These are phyloP conservation scores for Ametastegia equiseti DNA, from an alignment of 2,888 invertebrate genomes.

Conservation along the genomic window DNA sequence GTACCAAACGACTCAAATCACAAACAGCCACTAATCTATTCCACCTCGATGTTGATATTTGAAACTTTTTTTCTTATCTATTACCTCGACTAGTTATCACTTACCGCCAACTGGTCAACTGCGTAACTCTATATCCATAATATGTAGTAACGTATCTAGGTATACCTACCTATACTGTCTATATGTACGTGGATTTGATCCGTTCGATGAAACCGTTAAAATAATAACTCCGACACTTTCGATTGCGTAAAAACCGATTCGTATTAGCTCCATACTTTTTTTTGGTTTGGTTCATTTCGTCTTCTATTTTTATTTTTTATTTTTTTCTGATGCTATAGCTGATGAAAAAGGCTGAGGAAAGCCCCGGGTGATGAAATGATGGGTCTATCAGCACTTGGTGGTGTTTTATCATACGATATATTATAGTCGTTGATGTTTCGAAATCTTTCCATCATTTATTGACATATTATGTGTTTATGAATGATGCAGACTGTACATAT, in stretches of 20 bases:
- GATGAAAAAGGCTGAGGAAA: not conserved
- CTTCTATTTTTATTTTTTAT: too few relatives aligned
- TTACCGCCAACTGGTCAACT: not conserved
- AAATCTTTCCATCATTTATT: slow-evolving; percentile 5
- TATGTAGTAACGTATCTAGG: too few relatives aligned
- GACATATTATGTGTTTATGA: too few relatives aligned
- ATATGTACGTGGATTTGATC: not conserved
- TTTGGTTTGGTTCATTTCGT: too few relatives aligned
- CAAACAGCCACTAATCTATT: not conserved
- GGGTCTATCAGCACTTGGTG: not conserved
- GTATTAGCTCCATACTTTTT: not conserved
- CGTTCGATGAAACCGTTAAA: not conserved
- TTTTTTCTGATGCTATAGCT: not conserved
- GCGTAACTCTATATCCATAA: not conserved
- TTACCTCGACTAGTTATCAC: not conserved
- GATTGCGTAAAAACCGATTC: not conserved
- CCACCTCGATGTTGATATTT: too few relatives aligned
- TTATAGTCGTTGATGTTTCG: not conserved
- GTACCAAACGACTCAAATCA: not conserved
- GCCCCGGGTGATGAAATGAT: not conserved
- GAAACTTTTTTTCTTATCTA: slow-evolving; percentile 4
- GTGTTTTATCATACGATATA: too few relatives aligned
- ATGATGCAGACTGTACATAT: not conserved
- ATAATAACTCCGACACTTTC: not conserved
- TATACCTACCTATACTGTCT: too few relatives aligned